Evolutionary conservation across 2,888 invertebrate species (phyloP), one percentile per base, ranked within the genome.

Genomic region (Deroplatys truncata): DNA sequence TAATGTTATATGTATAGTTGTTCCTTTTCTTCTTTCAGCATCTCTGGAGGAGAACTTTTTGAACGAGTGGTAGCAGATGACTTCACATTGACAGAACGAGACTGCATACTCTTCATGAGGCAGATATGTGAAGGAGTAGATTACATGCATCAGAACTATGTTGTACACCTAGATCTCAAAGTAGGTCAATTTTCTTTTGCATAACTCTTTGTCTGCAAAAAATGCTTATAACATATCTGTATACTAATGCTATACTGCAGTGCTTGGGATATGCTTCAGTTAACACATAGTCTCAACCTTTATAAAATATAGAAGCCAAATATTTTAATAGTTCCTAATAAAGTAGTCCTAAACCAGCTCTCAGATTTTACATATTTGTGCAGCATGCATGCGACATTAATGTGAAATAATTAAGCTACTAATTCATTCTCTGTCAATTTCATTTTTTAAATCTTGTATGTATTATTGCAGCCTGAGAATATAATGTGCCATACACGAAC

Each of bases 41-140:
- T 98, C 91, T 97, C 97, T 90, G 98, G 99, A 2, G 99, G 98
- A 0, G 98, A 99, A 93, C 94, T 99, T 82, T 99, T 99, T 93
- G 98, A 98, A 92, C 95, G 98, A 89, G 98, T 99, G 2, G 97
- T 98, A 0, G 98, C 98, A 20, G 98, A 98, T 92, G 98, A 98
- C 92, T 98, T 98, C 93, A 97, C 98, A 20, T 94, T 98, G 89
- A 98, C 99, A 0, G 99, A 98, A 94, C 95, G 96, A 92, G 98
- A 96, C 85, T 95, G 97, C 92, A 96, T 98, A 90, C 94, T 97
- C 90, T 99, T 99, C 93, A 96, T 98, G 94, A 95, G 97, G 84
- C 98, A 99, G 93, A 98, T 98, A 87, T 98, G 98, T 93, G 97
- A 98, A 92, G 99, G 98, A 2, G 97, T 98, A 8, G 95, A 96